Evolutionary conservation across 1,140 invertebrate species (phyloP).

Genomic region (Asobara japonica): DNA sequence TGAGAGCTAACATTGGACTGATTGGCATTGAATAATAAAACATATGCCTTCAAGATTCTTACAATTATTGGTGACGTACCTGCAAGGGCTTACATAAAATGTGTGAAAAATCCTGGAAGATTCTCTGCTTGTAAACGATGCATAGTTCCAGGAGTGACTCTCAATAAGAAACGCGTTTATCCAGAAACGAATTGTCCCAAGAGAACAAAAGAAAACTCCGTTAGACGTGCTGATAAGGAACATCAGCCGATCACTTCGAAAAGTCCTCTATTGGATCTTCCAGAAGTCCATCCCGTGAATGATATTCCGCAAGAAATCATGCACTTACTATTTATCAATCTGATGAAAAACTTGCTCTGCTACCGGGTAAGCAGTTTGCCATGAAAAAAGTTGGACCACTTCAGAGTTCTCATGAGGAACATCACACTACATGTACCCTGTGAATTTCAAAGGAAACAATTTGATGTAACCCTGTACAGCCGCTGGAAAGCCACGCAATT

Average conservation of each 20-base stretch:
- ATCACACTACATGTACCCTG: background rate
- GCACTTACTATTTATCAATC: constrained; percentile 37
- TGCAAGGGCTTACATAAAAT: background rate
- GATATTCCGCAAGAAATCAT: constrained; percentile 12
- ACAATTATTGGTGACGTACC: background rate
- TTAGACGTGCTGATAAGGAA: background rate
- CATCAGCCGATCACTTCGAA: background rate
- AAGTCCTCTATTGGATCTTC: no score
- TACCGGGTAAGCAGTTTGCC: background rate
- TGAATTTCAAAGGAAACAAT: constrained; percentile 28
- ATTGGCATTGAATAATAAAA: background rate
- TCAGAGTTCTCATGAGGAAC: background rate
- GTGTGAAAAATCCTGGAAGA: background rate
- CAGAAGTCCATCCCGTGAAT: background rate
- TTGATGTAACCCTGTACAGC: background rate
- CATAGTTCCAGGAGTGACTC: background rate
- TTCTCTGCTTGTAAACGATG: background rate
- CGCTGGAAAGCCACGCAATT: constrained; percentile 22
- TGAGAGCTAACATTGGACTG: background rate
- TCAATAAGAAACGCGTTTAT: background rate
- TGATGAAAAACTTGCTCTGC: background rate
- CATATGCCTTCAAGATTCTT: background rate
- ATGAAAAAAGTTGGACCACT: background rate
- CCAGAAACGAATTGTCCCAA: background rate
- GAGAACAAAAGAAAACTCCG: background rate